Conservation (phyloP, 2,113 vertebrate genomes). For the Morphnarchus princeps region DNA sequence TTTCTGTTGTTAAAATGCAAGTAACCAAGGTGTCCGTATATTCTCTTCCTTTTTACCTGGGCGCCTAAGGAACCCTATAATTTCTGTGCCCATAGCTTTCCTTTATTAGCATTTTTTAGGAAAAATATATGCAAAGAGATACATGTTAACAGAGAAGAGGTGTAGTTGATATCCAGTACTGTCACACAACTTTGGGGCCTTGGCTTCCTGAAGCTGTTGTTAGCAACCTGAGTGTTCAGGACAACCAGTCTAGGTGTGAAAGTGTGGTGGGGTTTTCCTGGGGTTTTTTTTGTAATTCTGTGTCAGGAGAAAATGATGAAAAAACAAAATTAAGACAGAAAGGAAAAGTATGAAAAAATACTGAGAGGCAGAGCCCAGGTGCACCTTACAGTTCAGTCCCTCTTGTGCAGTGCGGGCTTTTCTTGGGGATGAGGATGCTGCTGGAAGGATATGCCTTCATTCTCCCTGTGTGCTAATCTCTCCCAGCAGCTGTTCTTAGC, state of each 20-base stretch:
- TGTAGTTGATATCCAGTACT: not conserved
- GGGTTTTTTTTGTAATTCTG: not conserved
- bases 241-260: not conserved
- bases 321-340: not conserved
- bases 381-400: not conserved
- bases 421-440: not conserved
- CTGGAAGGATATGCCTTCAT: not conserved
- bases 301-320: not conserved
- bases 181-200: not conserved
- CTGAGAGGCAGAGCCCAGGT: not conserved
- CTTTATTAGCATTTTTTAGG: not conserved
- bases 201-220: not conserved
- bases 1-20: not conserved
- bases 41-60: not conserved
- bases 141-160: not conserved
- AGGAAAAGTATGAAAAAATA: not conserved
- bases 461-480: not conserved
- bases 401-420: not conserved
- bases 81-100: not conserved
- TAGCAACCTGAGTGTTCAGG: not conserved
- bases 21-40: not conserved
- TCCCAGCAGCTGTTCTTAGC: constrained; percentile 13
- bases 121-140: not conserved
- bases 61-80: not conserved
- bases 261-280: not conserved